A percentile compares a stretch with the other conserved stretches of the same genome.
These are phyloP conservation scores for Parotia lawesii DNA, from an alignment of 2,113 vertebrate genomes.

Conservation along the genomic window DNA sequence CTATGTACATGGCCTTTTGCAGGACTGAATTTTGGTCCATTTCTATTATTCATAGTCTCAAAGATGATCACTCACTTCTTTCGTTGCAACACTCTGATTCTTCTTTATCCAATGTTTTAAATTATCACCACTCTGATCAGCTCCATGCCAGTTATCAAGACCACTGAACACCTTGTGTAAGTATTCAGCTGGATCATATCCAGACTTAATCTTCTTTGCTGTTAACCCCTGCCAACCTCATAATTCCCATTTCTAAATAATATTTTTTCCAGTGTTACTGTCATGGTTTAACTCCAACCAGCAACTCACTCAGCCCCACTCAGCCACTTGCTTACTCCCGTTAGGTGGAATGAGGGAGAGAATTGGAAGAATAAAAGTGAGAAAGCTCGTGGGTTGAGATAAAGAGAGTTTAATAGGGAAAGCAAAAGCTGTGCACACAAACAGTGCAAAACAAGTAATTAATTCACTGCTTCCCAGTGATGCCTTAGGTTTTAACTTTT, in stretches of 20 bases:
- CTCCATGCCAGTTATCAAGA: neutral
- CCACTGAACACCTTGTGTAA: neutral
- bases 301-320: neutral
- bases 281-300: neutral
- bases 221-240: neutral
- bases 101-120: neutral
- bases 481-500: too few relatives aligned
- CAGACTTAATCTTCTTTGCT: neutral
- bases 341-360: neutral
- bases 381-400: neutral
- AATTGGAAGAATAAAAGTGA: neutral
- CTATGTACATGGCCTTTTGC: neutral
- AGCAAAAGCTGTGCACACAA: neutral
- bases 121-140: neutral
- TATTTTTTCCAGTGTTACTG: neutral
- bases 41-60: neutral
- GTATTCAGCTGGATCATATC: neutral
- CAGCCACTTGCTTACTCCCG: rapidly evolving
- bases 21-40: neutral
- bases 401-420: neutral
- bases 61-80: neutral
- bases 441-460: neutral
- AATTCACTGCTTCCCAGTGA: neutral
- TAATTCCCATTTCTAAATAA: neutral
- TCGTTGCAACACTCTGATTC: neutral